Conservation (phyloP, 2,888 invertebrate genomes). For the Eilema depressum region DNA sequence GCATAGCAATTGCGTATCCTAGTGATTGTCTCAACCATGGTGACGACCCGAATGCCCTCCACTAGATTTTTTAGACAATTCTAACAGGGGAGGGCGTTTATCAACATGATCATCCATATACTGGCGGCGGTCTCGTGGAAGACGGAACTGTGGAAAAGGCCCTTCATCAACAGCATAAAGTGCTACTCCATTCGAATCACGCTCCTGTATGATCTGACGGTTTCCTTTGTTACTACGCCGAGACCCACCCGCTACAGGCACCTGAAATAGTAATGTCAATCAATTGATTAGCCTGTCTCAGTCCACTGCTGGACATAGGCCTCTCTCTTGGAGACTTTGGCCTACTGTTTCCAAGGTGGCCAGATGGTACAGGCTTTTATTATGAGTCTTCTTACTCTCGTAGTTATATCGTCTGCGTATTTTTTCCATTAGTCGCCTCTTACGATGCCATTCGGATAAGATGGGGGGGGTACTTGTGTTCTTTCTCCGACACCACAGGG, state of each 20-base stretch:
- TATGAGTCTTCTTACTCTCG: too few relatives aligned
- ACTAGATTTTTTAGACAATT: slow-evolving; percentile 1
- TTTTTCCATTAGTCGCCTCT: too few relatives aligned
- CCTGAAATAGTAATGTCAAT: slow-evolving; percentile 9
- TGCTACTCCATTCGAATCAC: slow-evolving; percentile 55
- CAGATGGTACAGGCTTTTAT: too few relatives aligned
- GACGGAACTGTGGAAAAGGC: slow-evolving; percentile 66
- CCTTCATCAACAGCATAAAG: slow-evolving; percentile 61
- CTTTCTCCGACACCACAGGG: too few relatives aligned
- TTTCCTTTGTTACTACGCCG: slow-evolving; percentile 43
- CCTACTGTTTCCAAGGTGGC: too few relatives aligned
- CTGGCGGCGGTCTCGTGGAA: slow-evolving; percentile 66
- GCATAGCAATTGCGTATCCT: background rate
- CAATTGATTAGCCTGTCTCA: too few relatives aligned
- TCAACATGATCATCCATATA: slow-evolving; percentile 58
- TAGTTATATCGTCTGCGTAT: too few relatives aligned
- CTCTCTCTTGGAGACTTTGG: too few relatives aligned
- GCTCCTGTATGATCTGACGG: slow-evolving; percentile 61
- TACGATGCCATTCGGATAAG: too few relatives aligned
- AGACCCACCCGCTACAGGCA: slow-evolving; percentile 19
- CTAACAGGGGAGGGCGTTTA: slow-evolving; percentile 30
- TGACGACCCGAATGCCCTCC: background rate
- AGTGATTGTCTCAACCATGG: background rate
- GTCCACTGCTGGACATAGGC: too few relatives aligned
- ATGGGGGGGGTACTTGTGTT: too few relatives aligned